Evolutionary conservation across 2,888 invertebrate genomes (phyloP), one percentile per base, ranked within the genome.

Genomic region (Antheraea yamamai): DNA sequence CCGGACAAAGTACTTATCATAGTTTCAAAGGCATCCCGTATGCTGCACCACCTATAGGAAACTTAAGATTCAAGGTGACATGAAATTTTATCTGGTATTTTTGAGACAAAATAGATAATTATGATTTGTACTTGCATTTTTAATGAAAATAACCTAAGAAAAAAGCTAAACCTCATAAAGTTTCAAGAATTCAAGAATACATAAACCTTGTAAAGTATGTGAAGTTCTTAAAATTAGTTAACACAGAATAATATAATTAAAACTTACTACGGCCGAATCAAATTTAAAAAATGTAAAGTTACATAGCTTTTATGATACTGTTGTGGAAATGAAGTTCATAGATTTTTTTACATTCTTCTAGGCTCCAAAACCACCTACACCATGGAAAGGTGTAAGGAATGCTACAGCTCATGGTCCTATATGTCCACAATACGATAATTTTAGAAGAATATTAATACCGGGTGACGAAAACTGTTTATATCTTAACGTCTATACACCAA

Each of bases 11-110:
- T n/a, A 55, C n/a, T 14, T 79, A 78, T 55, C 66, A 75, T 58
- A 79, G 79, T 51, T 79, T 77, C 52, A 79, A 79, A 71, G 79
- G 77, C 4, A 75, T 95, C 52, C 95, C 95, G 2, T 95, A 92
- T 72, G 95, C 95, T 0, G 80, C 86, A 61, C 91, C 95, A 20
- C 95, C 95, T 1, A 26, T 94, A 1, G 91, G 90, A 2, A 79
- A 89, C 68, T 84, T 95, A 2, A 84, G 95, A 79, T 95, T 95
- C 76, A 87, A 91, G 91, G 94, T 94, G 76, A 74, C 58, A 52
- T 3, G 12, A 14, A 12, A 47, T 12, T 47, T 47, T 12, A 91
- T 47, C 47, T 12, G 47, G 47, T 47, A 12, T 39, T 39, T 39
- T 39, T 39, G 6, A 39, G 2, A 4, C 35, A 39, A 39, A 39